Percentiles rank a stretch among this genome's conserved stretches.
phyloP scores from a whole-genome alignment of 2,888 invertebrate species.

The Caenorhabditis plicata region DNA sequence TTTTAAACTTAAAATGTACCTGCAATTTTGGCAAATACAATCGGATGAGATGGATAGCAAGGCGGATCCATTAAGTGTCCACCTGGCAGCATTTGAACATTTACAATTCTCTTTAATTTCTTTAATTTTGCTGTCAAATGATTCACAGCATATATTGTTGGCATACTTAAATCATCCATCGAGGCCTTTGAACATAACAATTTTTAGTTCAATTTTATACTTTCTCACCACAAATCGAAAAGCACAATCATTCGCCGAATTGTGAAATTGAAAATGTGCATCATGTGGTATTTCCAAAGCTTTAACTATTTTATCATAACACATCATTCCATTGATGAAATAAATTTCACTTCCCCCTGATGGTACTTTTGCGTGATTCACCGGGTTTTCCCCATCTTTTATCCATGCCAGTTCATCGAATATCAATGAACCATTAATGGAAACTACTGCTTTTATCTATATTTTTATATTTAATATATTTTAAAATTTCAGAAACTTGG shows the following conservation, averaged over 20 bases:
- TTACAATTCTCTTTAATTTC: constrained; percentile 6
- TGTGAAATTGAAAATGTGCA: constrained; percentile 6
- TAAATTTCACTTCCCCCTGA: constrained; percentile 1
- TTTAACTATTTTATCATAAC: constrained; percentile 8
- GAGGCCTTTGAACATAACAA: constrained; percentile 10
- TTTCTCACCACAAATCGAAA: constrained; percentile 18
- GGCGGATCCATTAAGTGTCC: constrained; percentile 29
- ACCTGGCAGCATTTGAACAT: constrained; percentile 17
- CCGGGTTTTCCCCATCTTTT: not conserved
- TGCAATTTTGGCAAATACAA: constrained; percentile 13
- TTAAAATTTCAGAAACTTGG: not conserved
- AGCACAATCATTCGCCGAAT: constrained; percentile 2
- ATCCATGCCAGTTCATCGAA: constrained; percentile 14
- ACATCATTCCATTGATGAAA: constrained; percentile 13
- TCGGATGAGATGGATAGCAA: constrained; percentile 20
- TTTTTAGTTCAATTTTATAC: not conserved
- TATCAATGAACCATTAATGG: constrained; percentile 18
- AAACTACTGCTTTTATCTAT: constrained; percentile 22
- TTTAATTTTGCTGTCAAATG: not conserved
- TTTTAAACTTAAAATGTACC: too few relatives aligned
- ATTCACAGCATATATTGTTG: constrained; percentile 5
- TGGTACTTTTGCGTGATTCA: not conserved
- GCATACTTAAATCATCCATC: constrained; percentile 23
- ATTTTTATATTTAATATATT: not conserved
- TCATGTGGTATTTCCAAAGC: constrained; percentile 6